phyloP scores from a whole-genome alignment of 2,888 invertebrate genomes.

The Hyposoter dolosus region DNA sequence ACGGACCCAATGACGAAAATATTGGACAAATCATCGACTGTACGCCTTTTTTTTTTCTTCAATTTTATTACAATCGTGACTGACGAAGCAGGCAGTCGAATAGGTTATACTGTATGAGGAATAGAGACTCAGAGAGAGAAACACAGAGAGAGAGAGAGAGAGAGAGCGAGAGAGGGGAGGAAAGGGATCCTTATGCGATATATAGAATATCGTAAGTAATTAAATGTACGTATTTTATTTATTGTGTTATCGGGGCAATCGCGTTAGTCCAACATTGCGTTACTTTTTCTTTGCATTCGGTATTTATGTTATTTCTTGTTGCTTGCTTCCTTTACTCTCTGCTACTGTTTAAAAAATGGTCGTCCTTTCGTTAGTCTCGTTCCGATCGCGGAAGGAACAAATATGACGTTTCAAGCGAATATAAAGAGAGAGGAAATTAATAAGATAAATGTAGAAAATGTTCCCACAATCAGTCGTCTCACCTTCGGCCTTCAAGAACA shows the following conservation, averaged over 20 bases:
- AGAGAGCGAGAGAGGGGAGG: conserved; percentile 27
- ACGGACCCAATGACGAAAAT: conserved; percentile 41
- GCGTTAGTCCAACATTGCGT: conserved; percentile 46
- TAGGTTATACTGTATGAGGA: background rate
- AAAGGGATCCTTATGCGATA: conserved; percentile 9
- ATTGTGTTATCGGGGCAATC: conserved; percentile 47
- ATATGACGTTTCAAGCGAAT: conserved; percentile 7
- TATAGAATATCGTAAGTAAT: conserved; percentile 41
- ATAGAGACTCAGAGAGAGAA: conserved; percentile 29
- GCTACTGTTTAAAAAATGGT: background rate
- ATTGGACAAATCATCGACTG: conserved; percentile 37
- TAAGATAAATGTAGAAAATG: conserved; percentile 37
- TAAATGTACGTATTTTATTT: conserved; percentile 59
- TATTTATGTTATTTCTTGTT: conserved; percentile 49
- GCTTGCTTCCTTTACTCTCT: background rate
- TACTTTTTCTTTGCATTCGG: background rate
- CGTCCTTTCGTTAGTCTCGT: conserved; percentile 40
- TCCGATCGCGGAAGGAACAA: conserved; percentile 29
- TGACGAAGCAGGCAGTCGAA: conserved; percentile 54
- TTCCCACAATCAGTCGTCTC: conserved; percentile 50
- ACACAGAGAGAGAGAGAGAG: conserved; percentile 12
- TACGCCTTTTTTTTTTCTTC: conserved; percentile 9
- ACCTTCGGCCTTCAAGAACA: conserved; percentile 50
- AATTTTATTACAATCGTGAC: conserved; percentile 24
- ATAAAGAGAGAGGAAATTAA: conserved; percentile 2